Evolutionary conservation across 2,888 invertebrate genomes (phyloP).

Genomic region (Heterodera filipjevi): DNA sequence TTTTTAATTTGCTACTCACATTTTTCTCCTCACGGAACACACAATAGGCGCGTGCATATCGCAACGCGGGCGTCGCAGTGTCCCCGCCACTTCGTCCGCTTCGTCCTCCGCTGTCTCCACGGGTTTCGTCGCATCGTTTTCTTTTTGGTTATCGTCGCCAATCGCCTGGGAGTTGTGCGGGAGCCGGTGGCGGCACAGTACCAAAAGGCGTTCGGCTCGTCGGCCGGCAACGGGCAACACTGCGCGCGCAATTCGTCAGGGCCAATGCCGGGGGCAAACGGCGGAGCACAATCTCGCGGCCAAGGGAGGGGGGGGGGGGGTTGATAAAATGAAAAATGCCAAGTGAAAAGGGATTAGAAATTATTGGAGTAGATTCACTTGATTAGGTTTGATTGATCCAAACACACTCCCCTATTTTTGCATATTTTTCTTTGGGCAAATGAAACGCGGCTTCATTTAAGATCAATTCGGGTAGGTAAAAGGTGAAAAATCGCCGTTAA

Average conservation of each 20-base stretch:
- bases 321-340: not conserved
- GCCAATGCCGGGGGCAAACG: constrained; percentile 88
- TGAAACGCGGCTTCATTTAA: too few species aligned
- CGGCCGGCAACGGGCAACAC: constrained; percentile 81
- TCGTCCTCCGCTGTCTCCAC: not conserved
- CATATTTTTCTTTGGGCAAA: too few species aligned
- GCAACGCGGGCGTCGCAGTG: constrained; percentile 67
- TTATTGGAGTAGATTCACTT: too few species aligned
- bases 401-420: too few species aligned
- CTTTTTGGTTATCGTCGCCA: constrained; percentile 32
- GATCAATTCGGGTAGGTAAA: too few species aligned
- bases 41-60: constrained; percentile 87
- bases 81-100: not conserved
- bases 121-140: constrained; percentile 37
- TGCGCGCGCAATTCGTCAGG: constrained; percentile 86
- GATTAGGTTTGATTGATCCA: too few species aligned
- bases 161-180: not conserved
- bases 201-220: constrained; percentile 30
- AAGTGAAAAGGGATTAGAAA: not conserved
- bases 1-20: not conserved
- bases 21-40: constrained; percentile 67
- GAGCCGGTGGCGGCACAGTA: constrained; percentile 32
- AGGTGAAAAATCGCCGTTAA: too few species aligned
- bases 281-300: constrained; percentile 81
- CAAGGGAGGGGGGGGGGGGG: not conserved